These are phyloP conservation scores for Apolygus lucorum DNA, from an alignment of 1,140 invertebrate genomes.

Conservation along the genomic window DNA sequence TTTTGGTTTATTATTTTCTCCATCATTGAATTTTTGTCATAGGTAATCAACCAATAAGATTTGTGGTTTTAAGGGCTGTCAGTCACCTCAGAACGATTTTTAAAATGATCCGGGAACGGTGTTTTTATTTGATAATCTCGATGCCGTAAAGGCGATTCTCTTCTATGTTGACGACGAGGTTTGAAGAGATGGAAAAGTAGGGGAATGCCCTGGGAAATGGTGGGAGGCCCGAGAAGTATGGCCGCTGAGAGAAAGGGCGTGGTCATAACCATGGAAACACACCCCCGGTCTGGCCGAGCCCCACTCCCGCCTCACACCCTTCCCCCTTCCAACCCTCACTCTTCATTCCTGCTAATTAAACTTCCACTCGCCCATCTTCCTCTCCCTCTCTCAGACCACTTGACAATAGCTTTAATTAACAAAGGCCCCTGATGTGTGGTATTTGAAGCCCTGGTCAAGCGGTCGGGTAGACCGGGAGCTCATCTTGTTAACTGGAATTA, in stretches of 20 bases:
- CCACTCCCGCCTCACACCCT: not conserved
- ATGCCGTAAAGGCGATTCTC: no score
- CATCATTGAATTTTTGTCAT: no score
- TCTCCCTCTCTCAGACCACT: not conserved
- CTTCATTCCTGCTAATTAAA: constrained; percentile 5
- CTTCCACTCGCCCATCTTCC: not conserved
- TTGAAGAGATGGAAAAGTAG: not conserved
- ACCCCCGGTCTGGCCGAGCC: no score
- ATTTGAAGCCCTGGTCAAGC: constrained; percentile 4
- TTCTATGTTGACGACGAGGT: not conserved
- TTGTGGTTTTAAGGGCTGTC: no score
- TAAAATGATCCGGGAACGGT: no score
- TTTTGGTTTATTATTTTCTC: no score
- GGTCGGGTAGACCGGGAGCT: not conserved
- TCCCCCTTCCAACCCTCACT: not conserved
- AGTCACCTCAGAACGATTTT: no score
- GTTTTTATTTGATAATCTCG: no score
- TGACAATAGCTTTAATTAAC: constrained; percentile 15
- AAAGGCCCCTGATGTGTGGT: constrained; percentile 7
- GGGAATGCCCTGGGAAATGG: not conserved
- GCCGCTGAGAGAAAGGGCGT: not conserved
- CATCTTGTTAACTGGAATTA: not conserved
- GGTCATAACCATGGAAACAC: not conserved
- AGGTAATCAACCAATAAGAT: no score
- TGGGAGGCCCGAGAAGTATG: constrained; percentile 5